Evolutionary conservation across 2,888 invertebrate species (phyloP), one percentile per base, ranked within the genome.

Genomic region (Aphrophora alni): DNA sequence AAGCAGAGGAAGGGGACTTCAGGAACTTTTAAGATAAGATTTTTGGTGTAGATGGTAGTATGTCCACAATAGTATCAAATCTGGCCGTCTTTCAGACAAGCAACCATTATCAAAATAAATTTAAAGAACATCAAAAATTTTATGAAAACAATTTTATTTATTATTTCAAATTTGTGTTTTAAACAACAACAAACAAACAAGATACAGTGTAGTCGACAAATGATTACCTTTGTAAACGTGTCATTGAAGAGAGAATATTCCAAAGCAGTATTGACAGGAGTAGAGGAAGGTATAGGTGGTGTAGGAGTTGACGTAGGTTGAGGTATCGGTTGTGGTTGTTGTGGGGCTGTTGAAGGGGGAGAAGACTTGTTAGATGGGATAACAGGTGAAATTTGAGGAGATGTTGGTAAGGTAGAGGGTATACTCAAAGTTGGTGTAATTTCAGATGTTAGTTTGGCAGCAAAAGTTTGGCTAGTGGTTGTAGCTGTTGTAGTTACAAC

Each of bases 171-270:
- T n/a, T n/a, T n/a, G n/a, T n/a, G n/a, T n/a, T n/a, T n/a, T n/a
- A n/a, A n/a, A n/a, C n/a, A n/a, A n/a, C n/a, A n/a, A n/a, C n/a
- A n/a, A n/a, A n/a, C n/a, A n/a, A n/a, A n/a, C n/a, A n/a, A n/a
- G n/a, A n/a, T n/a, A n/a, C n/a, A n/a, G n/a, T n/a, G n/a, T n/a
- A n/a, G 33, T 33, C 8, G 33, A 33, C 33, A 33, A 17, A 74
- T 33, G 78, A 78, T 75, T 79, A 89, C 91, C 89, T 92, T 92
- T 70, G 92, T 91, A 86, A 93, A 93, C 0, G 90, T 89, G 87
- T 96, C 95, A 87, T 95, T 95, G 89, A 98, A 97, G 83, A 98
- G 91, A 0, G 97, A 95, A 89, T 97, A 98, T 86, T 97, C 96
- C 83, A 93, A 91, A 0, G 93, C 91, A 27, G 92, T 69, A 84